Evolutionary conservation across 1,140 invertebrate species (phyloP), one percentile per base, ranked within the genome.

Genomic region (Heterodera carotae): DNA sequence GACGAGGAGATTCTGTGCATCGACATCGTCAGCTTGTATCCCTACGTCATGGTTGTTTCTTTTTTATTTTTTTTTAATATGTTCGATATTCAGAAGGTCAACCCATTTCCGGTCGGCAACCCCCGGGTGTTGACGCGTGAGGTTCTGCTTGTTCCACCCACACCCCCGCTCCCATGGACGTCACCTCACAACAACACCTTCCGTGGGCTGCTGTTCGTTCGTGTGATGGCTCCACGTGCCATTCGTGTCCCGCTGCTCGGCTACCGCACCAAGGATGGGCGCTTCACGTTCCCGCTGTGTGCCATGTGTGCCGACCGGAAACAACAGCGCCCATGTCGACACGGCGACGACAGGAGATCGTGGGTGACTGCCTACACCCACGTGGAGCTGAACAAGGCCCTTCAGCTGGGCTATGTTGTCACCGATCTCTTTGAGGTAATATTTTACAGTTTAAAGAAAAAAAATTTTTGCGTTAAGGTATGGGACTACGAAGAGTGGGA

Each of bases 361-460:
- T 69, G 67, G 67, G 7, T 69, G 36, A 6, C 4, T 5, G 67
- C 34, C 7, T 76, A 76, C 27, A 76, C 75, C 10, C 75, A 76
- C 48, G 39, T 76, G 18, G 76, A 53, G 76, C 29, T 76, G 18
- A 76, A 76, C 64, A n/a, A 68, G 10, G 75, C 75, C 4, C 33
- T 76, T 36, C 39, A 22, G 27, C 39, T 27, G 22, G 39, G 22
- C 33, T 68, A 43, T 12, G 39, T 43, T 12, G 39, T 43, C 39
- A 43, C 39, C 6, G 39, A 43, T 12, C 39, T 43, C 39, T 68
- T 36, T 68, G 66, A 68, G 25, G 66, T 68, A 0, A 22, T 39
- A 5, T 68, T n/a, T 34, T 1, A n/a, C n/a, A n/a, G n/a, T n/a
- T n/a, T n/a, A n/a, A n/a, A n/a, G n/a, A n/a, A n/a, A n/a, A 29